A percentile compares a stretch with the other conserved stretches of the same genome.
Evolutionary conservation across 2,888 invertebrate genomes (phyloP).

Genomic region (Schrankia costaestrigalis): DNA sequence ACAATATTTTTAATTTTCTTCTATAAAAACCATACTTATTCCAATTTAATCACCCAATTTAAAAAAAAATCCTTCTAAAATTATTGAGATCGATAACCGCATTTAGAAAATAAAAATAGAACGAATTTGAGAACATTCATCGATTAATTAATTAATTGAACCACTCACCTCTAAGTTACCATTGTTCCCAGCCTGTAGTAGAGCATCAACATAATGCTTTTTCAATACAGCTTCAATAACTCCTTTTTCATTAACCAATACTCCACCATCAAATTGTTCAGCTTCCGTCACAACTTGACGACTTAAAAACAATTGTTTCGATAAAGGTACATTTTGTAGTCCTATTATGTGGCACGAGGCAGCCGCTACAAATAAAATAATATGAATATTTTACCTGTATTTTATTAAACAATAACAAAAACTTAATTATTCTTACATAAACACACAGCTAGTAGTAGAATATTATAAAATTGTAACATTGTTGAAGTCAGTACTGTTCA

Average conservation of each 20-base stretch:
- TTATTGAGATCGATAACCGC: no score
- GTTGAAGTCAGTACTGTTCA: conserved; percentile 16
- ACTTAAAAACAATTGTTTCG: conserved; percentile 60
- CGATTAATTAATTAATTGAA: neutral
- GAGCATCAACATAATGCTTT: conserved; percentile 55
- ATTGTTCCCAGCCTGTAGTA: conserved; percentile 31
- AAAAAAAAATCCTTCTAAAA: no score
- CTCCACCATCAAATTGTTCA: conserved; percentile 78
- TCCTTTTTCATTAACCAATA: conserved; percentile 80
- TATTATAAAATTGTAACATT: conserved; percentile 19
- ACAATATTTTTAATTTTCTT: no score
- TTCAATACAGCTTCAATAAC: conserved; percentile 78
- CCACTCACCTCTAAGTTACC: conserved; percentile 23
- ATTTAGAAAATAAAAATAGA: neutral
- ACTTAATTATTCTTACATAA: conserved; percentile 21
- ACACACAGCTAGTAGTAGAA: conserved; percentile 16
- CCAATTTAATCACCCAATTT: no score
- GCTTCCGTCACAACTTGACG: conserved; percentile 73
- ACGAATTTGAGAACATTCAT: neutral
- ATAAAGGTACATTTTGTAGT: conserved; percentile 13
- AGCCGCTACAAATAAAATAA: conserved; percentile 18
- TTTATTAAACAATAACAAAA: neutral
- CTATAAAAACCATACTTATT: no score
- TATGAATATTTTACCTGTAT: neutral
- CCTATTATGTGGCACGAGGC: conserved; percentile 18